Base-by-base conservation (phyloP, 2,888 invertebrate genomes). In the Rosalia funebris region DNA sequence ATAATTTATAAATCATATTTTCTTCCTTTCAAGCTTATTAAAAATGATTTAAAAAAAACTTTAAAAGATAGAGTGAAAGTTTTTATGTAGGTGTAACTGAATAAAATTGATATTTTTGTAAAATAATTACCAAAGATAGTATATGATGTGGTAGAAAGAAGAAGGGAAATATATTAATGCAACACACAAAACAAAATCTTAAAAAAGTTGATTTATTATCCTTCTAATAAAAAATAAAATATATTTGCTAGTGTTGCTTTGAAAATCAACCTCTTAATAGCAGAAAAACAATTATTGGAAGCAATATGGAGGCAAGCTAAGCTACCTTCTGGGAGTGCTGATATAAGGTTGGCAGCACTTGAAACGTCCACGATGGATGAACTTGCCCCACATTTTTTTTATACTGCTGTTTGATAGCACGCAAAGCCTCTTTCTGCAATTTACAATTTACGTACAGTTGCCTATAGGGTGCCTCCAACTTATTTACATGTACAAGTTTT, bases 301-400 rank as follows among this genome's bases (percentile, higher is more conserved):
- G 59, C 62, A 60, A 61, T 58, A 65, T 55, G 57, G 62, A 63
- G 60, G 59, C 69, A 69, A 69, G 71, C 70, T 62, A 71, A 68
- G 75, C 76, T 85, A 92, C 93, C 93, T 93, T 93, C 85, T 93
- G 92, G 78, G 91, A 90, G 81, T 88, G 87, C 80, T 91, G 89
- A 84, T 92, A 93, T 79, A 93, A 86, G 77, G 91, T 90, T 73
- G 93, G 92, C 79, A 92, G 87, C 74, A 92, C 89, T 84, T 93
- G 92, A 83, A 90, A 93, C 81, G 91, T 91, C 92, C 93, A 93
- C 62, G 88, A 86, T 77, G 80, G 80, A 70, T 79, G 79, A 66
- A 80, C 74, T 72, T 79, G 78, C 68, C 76, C 78, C 60, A 76
- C 74, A 67, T 72, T 78, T 74, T 76, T 71, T 63, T 77, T 71